These are phyloP conservation scores for Herminia tarsipennalis DNA, from an alignment of 2,888 invertebrate species.

Conservation along the genomic window DNA sequence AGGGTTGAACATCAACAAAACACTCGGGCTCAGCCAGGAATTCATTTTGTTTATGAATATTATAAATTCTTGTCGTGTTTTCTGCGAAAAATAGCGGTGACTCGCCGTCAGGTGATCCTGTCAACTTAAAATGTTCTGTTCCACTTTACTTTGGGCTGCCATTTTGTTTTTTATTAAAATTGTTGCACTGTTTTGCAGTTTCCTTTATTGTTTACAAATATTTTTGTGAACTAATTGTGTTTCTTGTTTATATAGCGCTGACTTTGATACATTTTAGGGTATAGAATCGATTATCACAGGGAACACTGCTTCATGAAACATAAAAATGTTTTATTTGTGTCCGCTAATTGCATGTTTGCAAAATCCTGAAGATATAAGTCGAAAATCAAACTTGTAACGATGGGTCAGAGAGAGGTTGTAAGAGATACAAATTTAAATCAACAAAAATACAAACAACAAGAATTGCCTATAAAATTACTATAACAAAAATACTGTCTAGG, in stretches of 20 bases:
- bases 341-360: no score
- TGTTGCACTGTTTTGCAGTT: constrained; percentile 3
- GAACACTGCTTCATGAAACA: no score
- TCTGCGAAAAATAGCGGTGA: constrained; percentile 47
- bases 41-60: constrained; percentile 67
- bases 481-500: no score
- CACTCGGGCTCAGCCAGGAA: constrained; percentile 37
- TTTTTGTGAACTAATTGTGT: not conserved
- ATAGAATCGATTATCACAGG: no score
- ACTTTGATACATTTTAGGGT: no score
- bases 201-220: not conserved
- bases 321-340: no score
- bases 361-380: no score
- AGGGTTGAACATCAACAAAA: constrained; percentile 15
- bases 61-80: constrained; percentile 60
- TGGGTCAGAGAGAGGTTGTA: no score
- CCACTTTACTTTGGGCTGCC: constrained; percentile 6
- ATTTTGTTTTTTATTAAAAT: constrained; percentile 23
- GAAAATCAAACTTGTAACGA: no score
- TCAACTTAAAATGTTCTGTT: constrained; percentile 6
- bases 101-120: constrained; percentile 20
- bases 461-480: no score
- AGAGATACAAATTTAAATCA: not conserved
- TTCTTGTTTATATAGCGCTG: no score
- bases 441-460: not conserved